These are phyloP conservation scores for Drosophila mulleri DNA, from an alignment of 2,888 invertebrate species.

Conservation along the genomic window DNA sequence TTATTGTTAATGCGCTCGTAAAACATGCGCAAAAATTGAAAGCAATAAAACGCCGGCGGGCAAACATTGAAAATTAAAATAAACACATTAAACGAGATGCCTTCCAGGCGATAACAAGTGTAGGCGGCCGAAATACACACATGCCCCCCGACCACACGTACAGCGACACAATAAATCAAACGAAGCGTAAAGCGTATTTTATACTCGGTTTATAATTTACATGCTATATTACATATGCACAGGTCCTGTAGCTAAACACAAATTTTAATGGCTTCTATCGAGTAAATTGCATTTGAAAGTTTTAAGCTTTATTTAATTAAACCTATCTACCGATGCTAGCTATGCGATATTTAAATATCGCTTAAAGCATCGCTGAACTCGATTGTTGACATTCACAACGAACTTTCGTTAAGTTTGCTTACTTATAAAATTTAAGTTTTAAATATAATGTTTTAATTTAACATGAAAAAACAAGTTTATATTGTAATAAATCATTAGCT, in stretches of 20 bases:
- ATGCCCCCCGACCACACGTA: background rate
- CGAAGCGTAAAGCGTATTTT: constrained; percentile 65
- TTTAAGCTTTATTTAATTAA: constrained; percentile 14
- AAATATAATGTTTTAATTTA: background rate
- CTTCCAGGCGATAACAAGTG: constrained; percentile 63
- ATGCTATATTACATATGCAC: constrained; percentile 51
- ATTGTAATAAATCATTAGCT: background rate
- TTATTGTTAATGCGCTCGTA: constrained; percentile 78
- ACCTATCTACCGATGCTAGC: background rate
- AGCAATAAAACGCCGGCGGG: constrained; percentile 65
- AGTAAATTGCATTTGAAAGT: background rate
- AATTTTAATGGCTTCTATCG: constrained; percentile 44
- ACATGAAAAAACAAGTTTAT: background rate
- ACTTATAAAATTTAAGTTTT: background rate
- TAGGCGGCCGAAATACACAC: constrained; percentile 50
- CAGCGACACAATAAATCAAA: constrained; percentile 64
- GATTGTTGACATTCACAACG: background rate
- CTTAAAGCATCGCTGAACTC: background rate
- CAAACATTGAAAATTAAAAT: constrained; percentile 76
- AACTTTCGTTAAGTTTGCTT: background rate
- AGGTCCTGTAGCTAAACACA: constrained; percentile 41
- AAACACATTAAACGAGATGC: constrained; percentile 66
- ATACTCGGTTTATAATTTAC: constrained; percentile 58
- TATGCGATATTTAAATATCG: background rate
- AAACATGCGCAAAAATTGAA: constrained; percentile 76